phyloP scores from a whole-genome alignment of 2,113 vertebrate genomes.

The Marcusenius ussheri region DNA sequence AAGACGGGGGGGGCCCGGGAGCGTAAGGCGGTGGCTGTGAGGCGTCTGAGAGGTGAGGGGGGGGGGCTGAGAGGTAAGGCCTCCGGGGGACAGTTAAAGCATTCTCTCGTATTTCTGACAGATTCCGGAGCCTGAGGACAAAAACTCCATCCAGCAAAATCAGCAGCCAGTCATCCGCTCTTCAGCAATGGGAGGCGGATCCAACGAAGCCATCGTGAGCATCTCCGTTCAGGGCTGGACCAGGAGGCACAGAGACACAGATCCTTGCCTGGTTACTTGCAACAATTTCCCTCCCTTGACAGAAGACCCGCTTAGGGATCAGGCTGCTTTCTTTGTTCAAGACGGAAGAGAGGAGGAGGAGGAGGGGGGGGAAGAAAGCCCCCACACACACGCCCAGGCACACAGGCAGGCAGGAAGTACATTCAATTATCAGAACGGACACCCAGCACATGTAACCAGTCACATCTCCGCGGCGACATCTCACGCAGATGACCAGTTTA shows the following conservation, averaged over 20 bases:
- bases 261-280: constrained; percentile 6
- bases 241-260: background rate
- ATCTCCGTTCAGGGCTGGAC: background rate
- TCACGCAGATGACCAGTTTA: constrained; percentile 54
- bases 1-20: constrained; percentile 42
- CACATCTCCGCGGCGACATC: constrained; percentile 54
- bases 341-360: constrained; percentile 20
- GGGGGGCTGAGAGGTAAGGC: background rate
- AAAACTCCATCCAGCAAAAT: constrained; percentile 18
- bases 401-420: constrained; percentile 61
- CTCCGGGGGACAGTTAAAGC: constrained; percentile 53
- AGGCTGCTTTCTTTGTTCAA: constrained; percentile 11
- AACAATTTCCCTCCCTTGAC: constrained; percentile 11
- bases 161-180: background rate
- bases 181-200: constrained; percentile 15
- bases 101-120: constrained; percentile 48
- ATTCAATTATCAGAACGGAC: constrained; percentile 62
- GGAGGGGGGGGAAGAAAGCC: constrained; percentile 42
- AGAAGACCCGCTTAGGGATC: background rate
- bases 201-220: constrained; percentile 14
- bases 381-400: constrained; percentile 39
- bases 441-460: constrained; percentile 56
- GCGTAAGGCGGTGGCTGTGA: constrained; percentile 56
- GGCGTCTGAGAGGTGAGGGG: constrained; percentile 31
- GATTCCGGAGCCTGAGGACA: background rate